Base-by-base conservation (phyloP, 2,797 vertebrate genomes). In the Hypotaenidia okinawae region DNA sequence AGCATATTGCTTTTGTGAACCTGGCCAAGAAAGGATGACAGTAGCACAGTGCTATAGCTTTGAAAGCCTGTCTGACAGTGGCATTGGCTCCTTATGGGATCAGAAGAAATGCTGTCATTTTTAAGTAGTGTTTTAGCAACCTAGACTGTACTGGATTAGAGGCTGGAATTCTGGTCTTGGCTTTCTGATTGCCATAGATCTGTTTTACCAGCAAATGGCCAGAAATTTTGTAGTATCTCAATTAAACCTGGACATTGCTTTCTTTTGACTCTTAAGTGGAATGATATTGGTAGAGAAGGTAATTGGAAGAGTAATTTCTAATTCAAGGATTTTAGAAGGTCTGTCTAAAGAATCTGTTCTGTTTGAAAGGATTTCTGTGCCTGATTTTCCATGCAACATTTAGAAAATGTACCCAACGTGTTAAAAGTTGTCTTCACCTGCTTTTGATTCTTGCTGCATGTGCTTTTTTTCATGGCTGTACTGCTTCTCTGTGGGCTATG, bases 161-260 rank as follows among this genome's bases (percentile, higher is more conserved):
- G 91, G 30, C 55, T 69, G 54, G 47, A 93, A 82, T 93, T 96
- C 76, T 45, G 21, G 86, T 86, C 54, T 55, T 86, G 72, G 43
- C 28, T 75, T 83, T 91, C 68, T 30, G 43, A 2, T 74, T 95
- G 83, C 49, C 54, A 8, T 77, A 72, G 66, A 79, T 81, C 35
- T 63, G 24, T 78, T 81, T 76, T 39, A 76, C 43, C 30, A 81
- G 70, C 49, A 81, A 49, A 70, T 37, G 28, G 35, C 52, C 69
- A 74, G 51, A 66, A 89, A 81, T 90, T 89, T 74, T 86, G 30
- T 43, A 49, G 39, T 88, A 81, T 84, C 47, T 77, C 62, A 73
- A 43, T 63, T 68, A 93, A 93, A 95, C 62, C 33, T 45, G 35
- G 43, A 30, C 54, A 54, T 70, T 54, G 32, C 69, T 87, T 93